Evolutionary conservation across 2,888 invertebrate genomes (phyloP).

Genomic region (Tetramorium bicarinatum): DNA sequence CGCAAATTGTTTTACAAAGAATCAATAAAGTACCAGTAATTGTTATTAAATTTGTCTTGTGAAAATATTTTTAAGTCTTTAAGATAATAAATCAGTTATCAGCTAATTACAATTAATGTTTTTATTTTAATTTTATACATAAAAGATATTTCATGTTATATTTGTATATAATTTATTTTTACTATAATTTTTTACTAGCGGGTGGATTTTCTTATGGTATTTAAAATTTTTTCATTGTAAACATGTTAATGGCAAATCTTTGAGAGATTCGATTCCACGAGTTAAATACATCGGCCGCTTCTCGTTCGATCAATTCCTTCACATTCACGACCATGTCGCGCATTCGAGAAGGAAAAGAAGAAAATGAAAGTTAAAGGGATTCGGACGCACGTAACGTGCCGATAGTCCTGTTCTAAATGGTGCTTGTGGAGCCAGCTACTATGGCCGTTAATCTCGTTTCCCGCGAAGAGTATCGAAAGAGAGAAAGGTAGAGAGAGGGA

Average conservation of each 20-base stretch:
- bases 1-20: neutral
- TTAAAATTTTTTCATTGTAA: neutral
- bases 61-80: neutral
- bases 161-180: neutral
- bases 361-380: constrained; percentile 50
- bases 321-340: constrained; percentile 41
- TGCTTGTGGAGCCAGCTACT: constrained; percentile 23
- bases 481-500: neutral
- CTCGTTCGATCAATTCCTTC: constrained; percentile 14
- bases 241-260: neutral
- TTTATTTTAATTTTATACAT: neutral
- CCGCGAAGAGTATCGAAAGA: constrained; percentile 44
- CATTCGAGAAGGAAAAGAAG: constrained; percentile 27
- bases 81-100: neutral
- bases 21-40: neutral
- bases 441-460: constrained; percentile 57
- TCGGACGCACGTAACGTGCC: constrained; percentile 9
- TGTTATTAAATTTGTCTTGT: neutral
- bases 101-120: neutral
- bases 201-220: neutral
- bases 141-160: neutral
- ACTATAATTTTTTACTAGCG: neutral
- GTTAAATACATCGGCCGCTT: constrained; percentile 23
- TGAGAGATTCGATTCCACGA: constrained; percentile 17
- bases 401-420: constrained; percentile 45